Evolutionary conservation across 1,140 invertebrate species (phyloP), one percentile per base, ranked within the genome.

Genomic region (Drosophila subobscura): DNA sequence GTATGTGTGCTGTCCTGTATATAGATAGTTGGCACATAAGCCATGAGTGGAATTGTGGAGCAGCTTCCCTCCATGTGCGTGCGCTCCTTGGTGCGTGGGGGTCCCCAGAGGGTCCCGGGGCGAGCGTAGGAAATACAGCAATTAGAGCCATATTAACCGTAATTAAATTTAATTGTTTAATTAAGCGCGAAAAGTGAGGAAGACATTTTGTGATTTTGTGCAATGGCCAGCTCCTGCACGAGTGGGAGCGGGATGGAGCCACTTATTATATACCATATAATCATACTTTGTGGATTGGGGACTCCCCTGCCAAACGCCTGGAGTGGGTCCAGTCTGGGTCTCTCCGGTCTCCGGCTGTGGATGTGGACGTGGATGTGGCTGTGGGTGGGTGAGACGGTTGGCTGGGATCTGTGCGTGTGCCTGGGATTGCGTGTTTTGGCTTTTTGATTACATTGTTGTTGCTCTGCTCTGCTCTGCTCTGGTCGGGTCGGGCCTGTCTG

Each of bases 151-250:
- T 91, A 91, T 91, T 91, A 91, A 91, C 89, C 85, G 89, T 91
- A 90, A 91, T 91, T 91, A 91, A 91, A 91, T 90, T 90, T 90
- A 90, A 91, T 91, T 91, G 89, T 91, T 91, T 91, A 91, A 91
- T 91, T 90, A 91, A 91, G 89, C 89, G 89, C 85, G 77, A 84
- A 89, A 89, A 85, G 80, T 88, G 83, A 88, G 83, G 75, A 88
- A 88, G 75, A 86, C 84, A 88, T 88, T 88, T 86, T 88, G 81
- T 86, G 83, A 78, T 78, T 78, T 79, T 79, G 29, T 52, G 72
- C 67, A 76, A 76, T 79, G 72, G 71, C 72, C 41, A 55, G 7
- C 14, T 20, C 14, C n/a, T 10, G 40, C n/a, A n/a, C 12, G 25
- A 29, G 40, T 22, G 58, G 33, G 33, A 61, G 14, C 16, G 44